A percentile compares a stretch with the other conserved stretches of the same genome.
Conservation (phyloP, 2,113 vertebrate genomes). For the Steatornis caripensis region DNA sequence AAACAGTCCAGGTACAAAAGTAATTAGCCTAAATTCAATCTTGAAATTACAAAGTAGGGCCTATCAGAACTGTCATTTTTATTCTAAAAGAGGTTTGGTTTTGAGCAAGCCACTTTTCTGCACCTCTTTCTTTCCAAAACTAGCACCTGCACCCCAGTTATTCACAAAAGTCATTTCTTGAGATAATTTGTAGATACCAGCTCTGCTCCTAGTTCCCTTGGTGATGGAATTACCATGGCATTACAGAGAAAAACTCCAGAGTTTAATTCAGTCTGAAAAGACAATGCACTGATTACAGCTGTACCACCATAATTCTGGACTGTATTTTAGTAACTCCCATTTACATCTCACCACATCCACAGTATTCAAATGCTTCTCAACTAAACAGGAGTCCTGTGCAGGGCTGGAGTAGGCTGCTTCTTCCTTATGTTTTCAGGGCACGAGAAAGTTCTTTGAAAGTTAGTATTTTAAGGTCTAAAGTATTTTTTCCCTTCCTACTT, state of each 20-base stretch:
- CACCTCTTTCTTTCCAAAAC: background rate
- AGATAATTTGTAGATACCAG: background rate
- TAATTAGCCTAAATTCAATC: conserved; percentile 31
- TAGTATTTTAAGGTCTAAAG: background rate
- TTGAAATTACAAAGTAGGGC: background rate
- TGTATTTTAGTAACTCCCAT: background rate
- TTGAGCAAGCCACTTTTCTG: background rate
- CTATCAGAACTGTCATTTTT: background rate
- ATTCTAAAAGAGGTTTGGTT: background rate
- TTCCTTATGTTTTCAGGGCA: background rate
- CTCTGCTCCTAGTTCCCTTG: conserved; percentile 30
- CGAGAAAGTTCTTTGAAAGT: background rate
- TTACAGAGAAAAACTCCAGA: background rate
- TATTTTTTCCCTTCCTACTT: background rate
- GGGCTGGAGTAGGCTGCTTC: background rate
- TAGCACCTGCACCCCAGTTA: background rate
- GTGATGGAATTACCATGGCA: conserved; percentile 20
- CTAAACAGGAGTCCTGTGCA: background rate
- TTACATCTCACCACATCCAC: background rate
- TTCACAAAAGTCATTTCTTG: background rate
- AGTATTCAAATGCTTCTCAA: background rate
- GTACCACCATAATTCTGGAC: background rate
- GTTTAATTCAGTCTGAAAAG: background rate
- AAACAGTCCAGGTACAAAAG: background rate
- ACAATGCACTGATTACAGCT: background rate